phyloP scores from a whole-genome alignment of 2,797 vertebrate species.

The Macroramphosus scolopax region DNA sequence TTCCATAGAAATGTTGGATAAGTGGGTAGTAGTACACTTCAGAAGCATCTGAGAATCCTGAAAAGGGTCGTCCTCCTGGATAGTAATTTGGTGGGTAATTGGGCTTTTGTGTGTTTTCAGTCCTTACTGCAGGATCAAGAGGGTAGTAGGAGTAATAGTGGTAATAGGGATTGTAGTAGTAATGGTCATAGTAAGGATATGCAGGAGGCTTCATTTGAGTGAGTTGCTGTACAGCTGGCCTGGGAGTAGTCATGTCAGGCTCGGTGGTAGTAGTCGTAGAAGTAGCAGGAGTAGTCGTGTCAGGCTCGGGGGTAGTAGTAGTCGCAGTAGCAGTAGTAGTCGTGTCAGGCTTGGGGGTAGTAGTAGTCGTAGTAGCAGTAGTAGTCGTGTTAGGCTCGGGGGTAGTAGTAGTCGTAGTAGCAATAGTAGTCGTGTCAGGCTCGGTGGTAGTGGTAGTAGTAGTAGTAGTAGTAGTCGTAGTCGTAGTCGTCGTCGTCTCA shows the following conservation, averaged over 20 bases:
- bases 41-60: background rate
- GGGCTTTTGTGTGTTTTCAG: background rate
- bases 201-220: too few species aligned
- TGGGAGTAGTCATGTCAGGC: background rate
- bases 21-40: background rate
- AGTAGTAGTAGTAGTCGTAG: background rate
- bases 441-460: constrained; percentile 3
- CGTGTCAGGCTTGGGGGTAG: too few species aligned
- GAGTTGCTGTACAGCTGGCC: too few species aligned
- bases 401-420: too few species aligned
- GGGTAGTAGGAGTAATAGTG: background rate
- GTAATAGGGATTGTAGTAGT: constrained; percentile 2
- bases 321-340: too few species aligned
- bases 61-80: background rate
- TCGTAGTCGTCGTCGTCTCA: too few species aligned
- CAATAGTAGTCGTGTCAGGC: too few species aligned
- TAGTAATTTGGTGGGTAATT: background rate
- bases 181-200: background rate
- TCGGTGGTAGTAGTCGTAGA: background rate
- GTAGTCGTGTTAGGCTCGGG: too few species aligned
- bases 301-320: background rate
- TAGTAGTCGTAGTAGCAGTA: constrained; percentile 5
- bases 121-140: too few species aligned
- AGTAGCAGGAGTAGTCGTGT: background rate
- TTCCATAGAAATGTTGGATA: constrained; percentile 21